Percentiles rank a stretch among this genome's conserved stretches.
These are phyloP conservation scores for Psophia crepitans DNA, from an alignment of 2,113 vertebrate species.

Conservation along the genomic window DNA sequence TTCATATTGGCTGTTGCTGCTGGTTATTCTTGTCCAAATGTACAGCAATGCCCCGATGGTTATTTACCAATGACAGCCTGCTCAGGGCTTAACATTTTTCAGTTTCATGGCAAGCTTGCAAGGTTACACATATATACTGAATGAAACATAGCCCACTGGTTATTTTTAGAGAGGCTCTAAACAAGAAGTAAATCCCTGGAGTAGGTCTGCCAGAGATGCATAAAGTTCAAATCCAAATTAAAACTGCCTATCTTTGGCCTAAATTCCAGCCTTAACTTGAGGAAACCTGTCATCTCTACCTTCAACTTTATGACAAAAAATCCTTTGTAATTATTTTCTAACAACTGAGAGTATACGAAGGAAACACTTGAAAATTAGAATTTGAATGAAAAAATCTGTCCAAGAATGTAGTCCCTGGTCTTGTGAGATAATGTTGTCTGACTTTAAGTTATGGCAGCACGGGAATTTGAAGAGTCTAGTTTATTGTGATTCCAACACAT, in stretches of 20 bases:
- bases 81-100: conserved; percentile 12
- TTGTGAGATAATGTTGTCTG: not conserved
- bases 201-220: conserved; percentile 16
- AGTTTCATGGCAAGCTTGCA: conserved; percentile 24
- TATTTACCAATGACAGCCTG: not conserved
- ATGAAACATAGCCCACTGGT: conserved; percentile 25
- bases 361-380: not conserved
- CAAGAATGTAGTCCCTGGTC: not conserved
- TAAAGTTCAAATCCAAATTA: conserved; percentile 66
- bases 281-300: not conserved
- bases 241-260: conserved; percentile 44
- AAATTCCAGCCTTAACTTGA: conserved; percentile 40
- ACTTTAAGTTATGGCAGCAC: not conserved
- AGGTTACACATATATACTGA: conserved; percentile 42
- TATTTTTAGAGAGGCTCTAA: conserved; percentile 62
- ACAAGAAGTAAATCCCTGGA: conserved; percentile 56
- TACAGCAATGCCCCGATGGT: not conserved
- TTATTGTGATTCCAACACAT: not conserved
- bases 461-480: not conserved
- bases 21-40: not conserved
- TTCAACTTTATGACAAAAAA: not conserved
- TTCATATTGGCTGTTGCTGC: not conserved
- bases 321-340: not conserved
- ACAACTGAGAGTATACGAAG: not conserved
- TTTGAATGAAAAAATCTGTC: not conserved